A percentile compares a stretch with the other conserved stretches of the same genome.
Evolutionary conservation across 2,888 invertebrate genomes (phyloP).

Genomic region (Trimorus sp.): DNA sequence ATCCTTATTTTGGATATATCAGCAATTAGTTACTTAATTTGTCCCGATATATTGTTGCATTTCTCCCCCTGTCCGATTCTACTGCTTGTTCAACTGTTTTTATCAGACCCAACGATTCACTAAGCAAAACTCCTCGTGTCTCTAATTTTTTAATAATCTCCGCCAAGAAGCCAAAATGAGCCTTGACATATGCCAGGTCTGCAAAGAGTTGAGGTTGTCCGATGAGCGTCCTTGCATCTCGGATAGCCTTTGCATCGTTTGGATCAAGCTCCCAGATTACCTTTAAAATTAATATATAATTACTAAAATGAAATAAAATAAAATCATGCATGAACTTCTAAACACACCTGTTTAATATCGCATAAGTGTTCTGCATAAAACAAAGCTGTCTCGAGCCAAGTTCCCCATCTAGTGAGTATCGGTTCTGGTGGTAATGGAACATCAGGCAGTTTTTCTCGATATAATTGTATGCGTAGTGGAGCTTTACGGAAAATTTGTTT

Average conservation of each 20-base stretch:
- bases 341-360: constrained; percentile 18
- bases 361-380: constrained; percentile 24
- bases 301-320: not conserved
- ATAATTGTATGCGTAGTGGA: constrained; percentile 12
- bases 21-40: constrained; percentile 10
- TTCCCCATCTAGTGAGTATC: constrained; percentile 29
- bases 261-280: constrained; percentile 6
- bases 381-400: constrained; percentile 18
- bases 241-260: constrained; percentile 17
- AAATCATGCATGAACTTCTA: not conserved
- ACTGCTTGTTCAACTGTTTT: constrained; percentile 6
- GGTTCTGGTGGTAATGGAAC: constrained; percentile 16
- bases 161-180: constrained; percentile 9
- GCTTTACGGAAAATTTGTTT: constrained; percentile 26
- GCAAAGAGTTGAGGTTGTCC: not conserved
- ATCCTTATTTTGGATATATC: too few relatives aligned
- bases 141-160: constrained; percentile 10
- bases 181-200: constrained; percentile 24
- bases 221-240: constrained; percentile 5
- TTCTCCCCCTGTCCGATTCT: not conserved
- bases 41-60: not conserved
- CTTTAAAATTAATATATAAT: constrained; percentile 2
- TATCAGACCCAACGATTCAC: constrained; percentile 13
- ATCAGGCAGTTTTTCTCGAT: constrained; percentile 2
- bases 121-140: constrained; percentile 13